Evolutionary conservation across 1,140 invertebrate genomes (phyloP).

Genomic region (Bathynomus jamesi): DNA sequence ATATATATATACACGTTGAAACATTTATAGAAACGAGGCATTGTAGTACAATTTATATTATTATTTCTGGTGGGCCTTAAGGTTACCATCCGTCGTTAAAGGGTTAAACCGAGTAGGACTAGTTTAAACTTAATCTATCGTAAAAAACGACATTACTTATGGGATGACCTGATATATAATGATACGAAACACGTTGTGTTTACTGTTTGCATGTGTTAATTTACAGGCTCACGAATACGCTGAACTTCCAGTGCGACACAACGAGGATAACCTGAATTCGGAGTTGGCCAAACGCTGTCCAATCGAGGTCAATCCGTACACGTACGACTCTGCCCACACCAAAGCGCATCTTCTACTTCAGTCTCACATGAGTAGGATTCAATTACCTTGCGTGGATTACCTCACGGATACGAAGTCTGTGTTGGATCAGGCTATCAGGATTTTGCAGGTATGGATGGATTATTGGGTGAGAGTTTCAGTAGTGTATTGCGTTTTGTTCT

Average conservation of each 20-base stretch:
- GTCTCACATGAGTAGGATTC: conserved; percentile 75
- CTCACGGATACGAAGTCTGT: conserved; percentile 93
- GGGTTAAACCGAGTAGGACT: too few relatives aligned
- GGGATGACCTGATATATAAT: too few relatives aligned
- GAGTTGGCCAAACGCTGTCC: conserved; percentile 72
- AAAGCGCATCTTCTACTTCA: conserved; percentile 91
- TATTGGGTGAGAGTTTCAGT: not conserved
- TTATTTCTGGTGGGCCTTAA: too few relatives aligned
- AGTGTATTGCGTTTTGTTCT: not conserved
- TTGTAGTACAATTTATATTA: too few relatives aligned
- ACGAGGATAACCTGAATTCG: conserved; percentile 93
- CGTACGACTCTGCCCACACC: conserved; percentile 81
- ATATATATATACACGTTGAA: not conserved
- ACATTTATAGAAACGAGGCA: not conserved
- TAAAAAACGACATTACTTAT: too few relatives aligned
- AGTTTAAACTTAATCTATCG: too few relatives aligned
- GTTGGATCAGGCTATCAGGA: conserved; percentile 88
- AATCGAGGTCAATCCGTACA: conserved; percentile 60
- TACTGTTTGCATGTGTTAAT: too few relatives aligned
- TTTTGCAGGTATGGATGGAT: conserved; percentile 61
- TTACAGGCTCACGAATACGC: conserved; percentile 73
- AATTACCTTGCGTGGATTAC: conserved; percentile 86
- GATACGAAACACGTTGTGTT: too few relatives aligned
- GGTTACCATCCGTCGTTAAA: too few relatives aligned
- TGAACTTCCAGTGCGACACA: conserved; percentile 92